Percentiles rank a stretch among this genome's conserved stretches.
Conservation (phyloP, 2,888 invertebrate genomes). For the Iphiclides podalirius region DNA sequence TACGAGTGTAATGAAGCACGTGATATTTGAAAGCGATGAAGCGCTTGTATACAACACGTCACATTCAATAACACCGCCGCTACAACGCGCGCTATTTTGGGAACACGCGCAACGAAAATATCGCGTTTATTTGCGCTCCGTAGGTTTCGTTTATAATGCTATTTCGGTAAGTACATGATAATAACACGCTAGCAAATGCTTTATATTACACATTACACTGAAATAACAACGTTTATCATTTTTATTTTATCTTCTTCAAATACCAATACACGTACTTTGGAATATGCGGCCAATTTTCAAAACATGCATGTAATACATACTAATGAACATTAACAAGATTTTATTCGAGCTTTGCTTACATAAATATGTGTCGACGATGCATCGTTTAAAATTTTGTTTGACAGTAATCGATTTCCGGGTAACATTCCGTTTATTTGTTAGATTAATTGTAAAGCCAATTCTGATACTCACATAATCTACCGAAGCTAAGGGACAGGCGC, state of each 20-base stretch:
- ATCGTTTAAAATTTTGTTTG: too few relatives aligned
- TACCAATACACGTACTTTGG: too few relatives aligned
- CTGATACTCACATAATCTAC: slow-evolving; percentile 93
- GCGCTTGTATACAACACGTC: slow-evolving; percentile 1
- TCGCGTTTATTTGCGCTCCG: slow-evolving; percentile 24
- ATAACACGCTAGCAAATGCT: slow-evolving; percentile 1
- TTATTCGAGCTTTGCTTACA: too few relatives aligned
- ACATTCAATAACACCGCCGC: slow-evolving; percentile 5
- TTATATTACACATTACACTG: background rate
- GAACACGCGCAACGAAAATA: slow-evolving; percentile 22
- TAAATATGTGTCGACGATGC: too few relatives aligned
- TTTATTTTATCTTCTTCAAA: too few relatives aligned
- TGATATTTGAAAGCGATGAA: background rate
- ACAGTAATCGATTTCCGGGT: too few relatives aligned
- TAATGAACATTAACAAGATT: too few relatives aligned
- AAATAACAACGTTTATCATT: too few relatives aligned
- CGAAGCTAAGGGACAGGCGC: slow-evolving; percentile 97
- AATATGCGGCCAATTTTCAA: too few relatives aligned
- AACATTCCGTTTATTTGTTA: too few relatives aligned
- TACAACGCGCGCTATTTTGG: slow-evolving; percentile 10
- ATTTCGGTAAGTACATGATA: slow-evolving; percentile 4
- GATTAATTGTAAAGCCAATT: slow-evolving; percentile 16
- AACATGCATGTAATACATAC: too few relatives aligned
- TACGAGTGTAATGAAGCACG: background rate
- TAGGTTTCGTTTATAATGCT: slow-evolving; percentile 12